phyloP scores from a whole-genome alignment of 2,888 invertebrate genomes.

The Ecdyonurus torrentis region DNA sequence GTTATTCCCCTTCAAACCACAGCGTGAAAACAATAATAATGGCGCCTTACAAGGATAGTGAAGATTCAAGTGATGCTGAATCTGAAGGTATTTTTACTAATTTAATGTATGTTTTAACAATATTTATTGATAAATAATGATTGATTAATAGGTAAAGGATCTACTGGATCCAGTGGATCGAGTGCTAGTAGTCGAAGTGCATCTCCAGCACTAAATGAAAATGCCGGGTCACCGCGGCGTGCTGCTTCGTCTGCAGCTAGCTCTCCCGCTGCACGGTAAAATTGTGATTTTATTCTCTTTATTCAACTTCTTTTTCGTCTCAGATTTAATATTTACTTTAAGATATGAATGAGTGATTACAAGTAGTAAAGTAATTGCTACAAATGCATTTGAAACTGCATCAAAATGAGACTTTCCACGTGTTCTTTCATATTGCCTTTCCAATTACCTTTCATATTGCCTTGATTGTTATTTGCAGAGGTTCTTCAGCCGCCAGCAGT shows the following conservation, averaged over 20 bases:
- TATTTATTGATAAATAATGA: background rate
- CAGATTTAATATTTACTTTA: no score
- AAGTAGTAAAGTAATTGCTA: no score
- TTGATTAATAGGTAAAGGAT: background rate
- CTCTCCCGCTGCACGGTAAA: background rate
- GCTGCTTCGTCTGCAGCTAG: background rate
- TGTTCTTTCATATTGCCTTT: no score
- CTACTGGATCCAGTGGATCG: background rate
- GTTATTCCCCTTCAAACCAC: background rate
- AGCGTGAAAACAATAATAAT: background rate
- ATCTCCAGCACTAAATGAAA: background rate
- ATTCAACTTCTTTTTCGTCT: no score
- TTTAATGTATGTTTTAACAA: background rate
- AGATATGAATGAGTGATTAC: no score
- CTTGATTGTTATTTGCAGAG: no score
- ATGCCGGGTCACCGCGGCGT: background rate
- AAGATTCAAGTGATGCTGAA: background rate
- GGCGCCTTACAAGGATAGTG: constrained; percentile 1
- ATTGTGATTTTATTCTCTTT: no score
- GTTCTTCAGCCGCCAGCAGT: background rate
- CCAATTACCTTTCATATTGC: no score
- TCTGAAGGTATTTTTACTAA: background rate
- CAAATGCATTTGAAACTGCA: no score
- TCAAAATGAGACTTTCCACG: no score
- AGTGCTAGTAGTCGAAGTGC: background rate